Percentiles rank a stretch among this genome's conserved stretches.
Evolutionary conservation across 2,113 vertebrate species (phyloP).

Genomic region (Tringa solitaria): DNA sequence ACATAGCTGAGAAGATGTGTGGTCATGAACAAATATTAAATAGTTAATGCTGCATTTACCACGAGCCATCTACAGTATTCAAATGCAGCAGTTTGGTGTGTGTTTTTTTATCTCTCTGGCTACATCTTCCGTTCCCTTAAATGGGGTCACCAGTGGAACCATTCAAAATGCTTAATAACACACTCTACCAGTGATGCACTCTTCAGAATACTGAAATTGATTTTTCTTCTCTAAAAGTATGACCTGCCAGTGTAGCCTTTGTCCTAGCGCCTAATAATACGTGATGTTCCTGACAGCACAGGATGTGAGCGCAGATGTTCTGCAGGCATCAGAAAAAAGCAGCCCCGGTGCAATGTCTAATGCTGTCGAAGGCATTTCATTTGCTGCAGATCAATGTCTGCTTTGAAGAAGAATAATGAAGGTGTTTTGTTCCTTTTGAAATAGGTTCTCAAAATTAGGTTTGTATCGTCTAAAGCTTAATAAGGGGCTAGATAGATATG

Average conservation of each 20-base stretch:
- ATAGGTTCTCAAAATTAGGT: neutral
- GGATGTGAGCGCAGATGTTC: neutral
- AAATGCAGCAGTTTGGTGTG: neutral
- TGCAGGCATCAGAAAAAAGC: neutral
- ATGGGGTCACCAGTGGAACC: neutral
- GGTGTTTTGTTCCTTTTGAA: constrained; percentile 7
- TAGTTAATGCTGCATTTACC: neutral
- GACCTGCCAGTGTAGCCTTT: constrained; percentile 7
- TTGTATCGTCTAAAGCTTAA: neutral
- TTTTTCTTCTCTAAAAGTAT: constrained; percentile 34
- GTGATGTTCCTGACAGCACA: neutral
- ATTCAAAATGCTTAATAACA: neutral
- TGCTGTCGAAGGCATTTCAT: neutral
- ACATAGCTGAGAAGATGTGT: neutral
- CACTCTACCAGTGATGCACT: neutral
- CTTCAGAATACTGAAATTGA: constrained; percentile 9
- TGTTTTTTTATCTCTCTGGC: neutral
- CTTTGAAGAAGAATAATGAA: constrained; percentile 2
- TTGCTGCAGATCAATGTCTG: constrained; percentile 18
- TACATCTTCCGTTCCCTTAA: neutral
- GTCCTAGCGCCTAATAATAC: neutral
- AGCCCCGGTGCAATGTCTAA: neutral
- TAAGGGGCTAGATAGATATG: neutral
- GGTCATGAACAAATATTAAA: neutral
- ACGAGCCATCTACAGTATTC: neutral